A percentile compares a stretch with the other conserved stretches of the same genome.
phyloP scores from a whole-genome alignment of 1,140 invertebrate genomes.

The Caenorhabditis briggsae region DNA sequence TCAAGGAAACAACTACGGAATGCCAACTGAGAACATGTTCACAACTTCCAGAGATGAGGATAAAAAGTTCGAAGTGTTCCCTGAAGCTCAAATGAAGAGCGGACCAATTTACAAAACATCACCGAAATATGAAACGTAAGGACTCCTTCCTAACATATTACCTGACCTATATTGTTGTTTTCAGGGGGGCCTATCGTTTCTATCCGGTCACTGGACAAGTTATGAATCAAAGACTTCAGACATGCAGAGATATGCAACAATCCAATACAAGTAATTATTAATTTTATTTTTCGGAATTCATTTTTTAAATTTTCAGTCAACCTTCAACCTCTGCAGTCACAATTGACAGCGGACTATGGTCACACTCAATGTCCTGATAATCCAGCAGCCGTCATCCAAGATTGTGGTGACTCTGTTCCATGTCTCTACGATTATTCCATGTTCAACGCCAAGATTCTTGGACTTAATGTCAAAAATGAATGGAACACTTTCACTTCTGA shows the following conservation, averaged over 20 bases:
- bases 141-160: neutral
- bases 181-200: constrained; percentile 66
- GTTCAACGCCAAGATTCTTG: constrained; percentile 74
- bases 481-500: constrained; percentile 75
- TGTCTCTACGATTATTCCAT: constrained; percentile 74
- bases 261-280: constrained; percentile 67
- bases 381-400: constrained; percentile 70
- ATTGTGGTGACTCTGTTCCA: constrained; percentile 75
- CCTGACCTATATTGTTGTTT: neutral
- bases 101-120: constrained; percentile 76
- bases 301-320: constrained; percentile 68
- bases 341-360: constrained; percentile 67
- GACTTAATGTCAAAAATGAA: constrained; percentile 69
- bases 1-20: constrained; percentile 69
- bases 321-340: constrained; percentile 71
- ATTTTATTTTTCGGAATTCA: constrained; percentile 13
- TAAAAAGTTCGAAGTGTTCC: constrained; percentile 78
- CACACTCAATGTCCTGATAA: constrained; percentile 74
- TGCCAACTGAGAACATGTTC: constrained; percentile 77
- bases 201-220: constrained; percentile 69
- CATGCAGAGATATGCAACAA: constrained; percentile 74
- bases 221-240: constrained; percentile 72
- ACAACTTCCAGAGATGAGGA: constrained; percentile 76
- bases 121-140: constrained; percentile 61
- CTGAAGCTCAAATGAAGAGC: constrained; percentile 72